Conservation (phyloP, 2,797 vertebrate species). For the Synaphobranchus kaupii region DNA sequence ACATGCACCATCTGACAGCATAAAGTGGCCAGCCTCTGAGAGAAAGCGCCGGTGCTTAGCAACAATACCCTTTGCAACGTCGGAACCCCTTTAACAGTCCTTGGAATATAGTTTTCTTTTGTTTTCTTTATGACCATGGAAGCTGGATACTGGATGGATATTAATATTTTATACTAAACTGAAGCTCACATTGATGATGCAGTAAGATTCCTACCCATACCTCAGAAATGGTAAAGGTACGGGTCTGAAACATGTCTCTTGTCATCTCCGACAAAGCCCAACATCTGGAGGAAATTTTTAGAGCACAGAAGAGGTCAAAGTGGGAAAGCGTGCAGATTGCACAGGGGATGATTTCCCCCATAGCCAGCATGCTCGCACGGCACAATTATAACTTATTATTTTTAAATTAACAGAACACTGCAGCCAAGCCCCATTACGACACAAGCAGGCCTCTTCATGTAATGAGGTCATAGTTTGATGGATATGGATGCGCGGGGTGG, state of each 20-base stretch:
- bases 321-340: not conserved
- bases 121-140: not conserved
- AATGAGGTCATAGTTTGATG: slow-evolving; percentile 5
- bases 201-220: not conserved
- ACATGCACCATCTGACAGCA: not conserved
- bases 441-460: not conserved
- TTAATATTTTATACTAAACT: not conserved
- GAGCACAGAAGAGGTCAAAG: not conserved
- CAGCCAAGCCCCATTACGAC: slow-evolving; percentile 14
- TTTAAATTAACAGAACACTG: slow-evolving; percentile 12
- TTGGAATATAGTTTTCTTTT: not conserved
- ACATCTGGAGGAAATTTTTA: slow-evolving; percentile 5
- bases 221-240: not conserved
- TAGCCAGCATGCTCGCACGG: not conserved
- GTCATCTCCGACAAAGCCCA: not conserved
- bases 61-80: not conserved
- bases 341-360: not conserved
- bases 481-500: not conserved
- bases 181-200: not conserved
- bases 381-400: not conserved
- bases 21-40: not conserved
- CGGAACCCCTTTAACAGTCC: not conserved
- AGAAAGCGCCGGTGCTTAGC: not conserved
- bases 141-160: not conserved
- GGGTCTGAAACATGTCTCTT: not conserved